Percentiles rank a stretch among this genome's conserved stretches.
Evolutionary conservation across 2,888 invertebrate species (phyloP).

Genomic region (Plemyria rubiginata): DNA sequence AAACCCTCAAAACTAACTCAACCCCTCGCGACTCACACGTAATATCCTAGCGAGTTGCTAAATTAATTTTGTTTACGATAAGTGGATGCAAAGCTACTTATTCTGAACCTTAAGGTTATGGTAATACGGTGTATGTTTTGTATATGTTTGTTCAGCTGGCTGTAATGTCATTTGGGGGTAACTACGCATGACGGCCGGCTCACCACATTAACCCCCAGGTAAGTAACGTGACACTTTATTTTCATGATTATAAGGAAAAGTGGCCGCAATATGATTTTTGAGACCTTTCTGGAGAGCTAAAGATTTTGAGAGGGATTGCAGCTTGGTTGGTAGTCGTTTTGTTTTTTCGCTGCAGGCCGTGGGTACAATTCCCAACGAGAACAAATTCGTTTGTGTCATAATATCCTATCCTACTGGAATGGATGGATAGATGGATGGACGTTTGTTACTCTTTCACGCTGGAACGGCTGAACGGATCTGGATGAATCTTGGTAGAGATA

Average conservation of each 20-base stretch:
- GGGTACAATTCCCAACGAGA: too few species aligned
- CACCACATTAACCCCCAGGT: conserved; percentile 43
- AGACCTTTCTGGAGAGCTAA: conserved; percentile 7
- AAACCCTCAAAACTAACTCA: conserved; percentile 37
- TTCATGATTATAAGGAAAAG: conserved; percentile 40
- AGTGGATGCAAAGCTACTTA: conserved; percentile 8
- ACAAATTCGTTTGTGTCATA: too few species aligned
- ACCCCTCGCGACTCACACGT: conserved; percentile 32
- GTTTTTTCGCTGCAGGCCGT: too few species aligned
- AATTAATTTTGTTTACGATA: conserved; percentile 43
- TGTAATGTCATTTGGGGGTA: conserved; percentile 37
- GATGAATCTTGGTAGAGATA: too few species aligned
- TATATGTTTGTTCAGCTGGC: conserved; percentile 28
- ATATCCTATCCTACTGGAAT: too few species aligned
- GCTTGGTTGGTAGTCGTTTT: too few species aligned
- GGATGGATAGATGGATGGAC: too few species aligned
- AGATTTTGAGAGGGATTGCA: background rate
- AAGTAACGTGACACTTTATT: conserved; percentile 43
- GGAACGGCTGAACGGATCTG: too few species aligned
- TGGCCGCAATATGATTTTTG: conserved; percentile 35
- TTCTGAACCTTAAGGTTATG: conserved; percentile 22
- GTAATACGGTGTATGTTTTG: conserved; percentile 21
- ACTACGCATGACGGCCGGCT: conserved; percentile 39
- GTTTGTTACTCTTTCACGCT: too few species aligned
- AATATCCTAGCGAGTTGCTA: conserved; percentile 35